phyloP scores from a whole-genome alignment of 1,140 invertebrate genomes.

The Contarinia nasturtii region DNA sequence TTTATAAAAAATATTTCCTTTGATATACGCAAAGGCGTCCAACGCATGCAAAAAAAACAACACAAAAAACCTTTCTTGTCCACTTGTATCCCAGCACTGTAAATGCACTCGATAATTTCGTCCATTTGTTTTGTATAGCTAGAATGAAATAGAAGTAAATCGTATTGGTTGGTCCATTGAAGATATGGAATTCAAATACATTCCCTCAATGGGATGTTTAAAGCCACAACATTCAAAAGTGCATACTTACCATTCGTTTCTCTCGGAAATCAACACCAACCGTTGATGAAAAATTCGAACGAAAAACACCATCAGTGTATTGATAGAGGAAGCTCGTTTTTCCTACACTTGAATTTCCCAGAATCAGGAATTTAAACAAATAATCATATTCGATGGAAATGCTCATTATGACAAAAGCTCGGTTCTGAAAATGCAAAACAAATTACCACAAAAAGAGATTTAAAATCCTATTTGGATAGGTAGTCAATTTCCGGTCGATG shows the following conservation, averaged over 20 bases:
- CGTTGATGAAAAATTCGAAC: constrained; percentile 85
- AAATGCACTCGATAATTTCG: constrained; percentile 69
- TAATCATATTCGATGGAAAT: constrained; percentile 79
- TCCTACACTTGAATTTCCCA: constrained; percentile 85
- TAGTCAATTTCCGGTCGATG: no score
- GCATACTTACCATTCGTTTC: constrained; percentile 77
- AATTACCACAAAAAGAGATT: no score
- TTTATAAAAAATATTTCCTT: no score
- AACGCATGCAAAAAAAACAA: neutral
- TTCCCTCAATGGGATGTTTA: no score
- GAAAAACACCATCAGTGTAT: constrained; percentile 86
- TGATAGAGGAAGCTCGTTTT: constrained; percentile 89
- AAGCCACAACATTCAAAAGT: constrained; percentile 1
- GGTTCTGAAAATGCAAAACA: no score
- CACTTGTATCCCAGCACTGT: constrained; percentile 14
- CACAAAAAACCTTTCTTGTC: no score
- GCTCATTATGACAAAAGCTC: neutral
- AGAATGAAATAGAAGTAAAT: no score
- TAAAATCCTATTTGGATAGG: no score
- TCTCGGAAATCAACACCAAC: constrained; percentile 96
- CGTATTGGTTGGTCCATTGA: no score
- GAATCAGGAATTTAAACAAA: constrained; percentile 84
- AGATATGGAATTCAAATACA: constrained; percentile 4
- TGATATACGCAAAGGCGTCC: no score
- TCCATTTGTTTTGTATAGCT: constrained; percentile 63